Evolutionary conservation across 2,113 vertebrate genomes (phyloP), one percentile per base, ranked within the genome.

Genomic region (Gavialis gangeticus): DNA sequence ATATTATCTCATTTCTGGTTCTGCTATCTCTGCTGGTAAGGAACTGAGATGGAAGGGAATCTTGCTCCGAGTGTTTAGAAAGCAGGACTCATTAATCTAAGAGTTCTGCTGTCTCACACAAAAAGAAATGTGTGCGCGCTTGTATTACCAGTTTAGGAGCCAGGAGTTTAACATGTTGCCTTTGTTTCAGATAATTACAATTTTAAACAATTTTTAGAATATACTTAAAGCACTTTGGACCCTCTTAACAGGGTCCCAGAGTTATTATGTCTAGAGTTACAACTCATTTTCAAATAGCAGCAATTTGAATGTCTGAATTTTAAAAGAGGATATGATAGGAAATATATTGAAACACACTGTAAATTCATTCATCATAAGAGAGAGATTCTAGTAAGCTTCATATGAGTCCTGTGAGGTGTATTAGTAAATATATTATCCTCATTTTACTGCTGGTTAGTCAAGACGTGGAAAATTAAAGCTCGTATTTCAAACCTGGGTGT

Each of bases 371-470:
- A 89, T 92, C 82, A 95, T 27, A 66, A 18, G 37, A 79, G 5
- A 92, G 15, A 89, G 84, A 90, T 76, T 90, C 91, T 95, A 92
- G 92, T 94, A 95, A 91, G 24, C 37, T 67, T 96, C 93, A 71
- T 21, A 96, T 95, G 90, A 94, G 73, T 93, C 57, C 79, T 60
- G 19, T 85, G 88, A 94, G n/a, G 79, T 69, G 24, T 34, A 67
- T 55, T 94, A 76, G 94, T 94, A 91, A 87, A 85, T 87, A 91
- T 90, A 91, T 77, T 87, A 64, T 87, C 37, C 54, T 21, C 63
- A 73, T 85, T 92, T 93, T 84, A 64, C 11, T 90, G 79, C 67
- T 79, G 90, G 89, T 79, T 30, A 84, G 87, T 93, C 92, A 96
- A 69, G 91, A 95, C 94, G 76, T 69, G 5, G 64, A 63, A 84